Evolutionary conservation across 2,888 invertebrate genomes (phyloP).

Genomic region (Acholoe squamosa): DNA sequence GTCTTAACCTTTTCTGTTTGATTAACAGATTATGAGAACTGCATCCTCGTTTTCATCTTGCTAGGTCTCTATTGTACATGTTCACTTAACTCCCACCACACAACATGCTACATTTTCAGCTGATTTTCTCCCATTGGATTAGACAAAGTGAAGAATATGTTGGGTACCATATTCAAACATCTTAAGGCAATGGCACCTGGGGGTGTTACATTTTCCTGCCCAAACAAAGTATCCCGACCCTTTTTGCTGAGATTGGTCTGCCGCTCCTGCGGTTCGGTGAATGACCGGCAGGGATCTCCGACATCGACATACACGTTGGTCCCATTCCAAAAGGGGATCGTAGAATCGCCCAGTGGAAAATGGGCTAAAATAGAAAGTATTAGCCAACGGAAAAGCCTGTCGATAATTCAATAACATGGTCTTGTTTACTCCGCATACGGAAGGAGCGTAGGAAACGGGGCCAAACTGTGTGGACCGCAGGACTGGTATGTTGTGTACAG

Average conservation of each 20-base stretch:
- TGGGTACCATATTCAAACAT: not conserved
- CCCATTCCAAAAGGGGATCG: not conserved
- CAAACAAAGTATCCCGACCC: not conserved
- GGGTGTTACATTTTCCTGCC: not conserved
- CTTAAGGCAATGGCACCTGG: not conserved
- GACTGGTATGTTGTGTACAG: not conserved
- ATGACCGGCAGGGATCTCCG: not conserved
- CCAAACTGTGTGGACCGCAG: not conserved
- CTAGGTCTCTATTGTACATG: too few species aligned
- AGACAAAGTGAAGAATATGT: not conserved
- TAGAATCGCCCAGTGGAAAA: not conserved
- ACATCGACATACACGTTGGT: not conserved
- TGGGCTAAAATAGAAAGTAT: conserved; percentile 17
- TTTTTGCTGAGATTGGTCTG: not conserved
- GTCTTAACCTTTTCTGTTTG: too few species aligned
- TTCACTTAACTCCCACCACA: too few species aligned
- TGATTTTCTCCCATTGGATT: too few species aligned
- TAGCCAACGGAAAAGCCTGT: not conserved
- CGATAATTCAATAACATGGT: not conserved
- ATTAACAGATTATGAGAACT: too few species aligned
- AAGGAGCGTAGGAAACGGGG: not conserved
- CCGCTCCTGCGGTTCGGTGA: not conserved
- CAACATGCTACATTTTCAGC: too few species aligned
- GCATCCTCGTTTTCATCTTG: too few species aligned
- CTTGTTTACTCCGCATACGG: not conserved